Evolutionary conservation across 2,888 invertebrate species (phyloP), one percentile per base, ranked within the genome.

Genomic region (Capitulum mitella): DNA sequence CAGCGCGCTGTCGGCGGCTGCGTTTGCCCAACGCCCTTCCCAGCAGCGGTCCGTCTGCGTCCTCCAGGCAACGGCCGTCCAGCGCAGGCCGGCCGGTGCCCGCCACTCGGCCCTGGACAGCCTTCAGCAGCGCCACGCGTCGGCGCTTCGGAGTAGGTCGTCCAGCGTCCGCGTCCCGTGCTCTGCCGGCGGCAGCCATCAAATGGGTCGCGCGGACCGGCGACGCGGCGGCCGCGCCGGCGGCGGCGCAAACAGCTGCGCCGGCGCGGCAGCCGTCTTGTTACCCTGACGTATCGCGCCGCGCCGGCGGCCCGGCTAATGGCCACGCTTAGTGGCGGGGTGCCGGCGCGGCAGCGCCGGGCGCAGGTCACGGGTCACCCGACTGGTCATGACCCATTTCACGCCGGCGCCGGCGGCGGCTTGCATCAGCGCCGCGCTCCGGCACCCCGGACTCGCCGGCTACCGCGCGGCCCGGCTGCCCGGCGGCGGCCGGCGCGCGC

Each of bases 321-420:
- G 70, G 70, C 40, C 19, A 26, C 37, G 70, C 29, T 70, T 70
- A 70, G 70, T 26, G 70, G 22, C 70, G 70, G 22, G 37, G 14
- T 19, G 34, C 0, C 40, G 40, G 32, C 58, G 26, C 40, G 64
- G 32, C 64, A 37, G 32, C 61, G 14, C 29, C 29, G 22, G 19
- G 32, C 40, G 26, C 70, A 40, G 70, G 70, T 70, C 70, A 70
- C 70, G 40, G 70, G 70, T 70, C 70, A 40, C 70, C 16, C 26
- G 70, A 6, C 70, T 40, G 70, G 70, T 70, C 70, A 70, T 70
- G 70, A 70, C 70, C 70, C 70, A 70, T 70, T 70, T 70, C 70
- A 70, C 70, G 70, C 64, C n/a, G 14, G n/a, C 64, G 64, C n/a
- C 32, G 19, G 46, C 51, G 6, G 29, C 14, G 34, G 37, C 70